Evolutionary conservation across 2,113 vertebrate species (phyloP), one percentile per base, ranked within the genome.

Genomic region (Pseudolaguvia tuberculata): DNA sequence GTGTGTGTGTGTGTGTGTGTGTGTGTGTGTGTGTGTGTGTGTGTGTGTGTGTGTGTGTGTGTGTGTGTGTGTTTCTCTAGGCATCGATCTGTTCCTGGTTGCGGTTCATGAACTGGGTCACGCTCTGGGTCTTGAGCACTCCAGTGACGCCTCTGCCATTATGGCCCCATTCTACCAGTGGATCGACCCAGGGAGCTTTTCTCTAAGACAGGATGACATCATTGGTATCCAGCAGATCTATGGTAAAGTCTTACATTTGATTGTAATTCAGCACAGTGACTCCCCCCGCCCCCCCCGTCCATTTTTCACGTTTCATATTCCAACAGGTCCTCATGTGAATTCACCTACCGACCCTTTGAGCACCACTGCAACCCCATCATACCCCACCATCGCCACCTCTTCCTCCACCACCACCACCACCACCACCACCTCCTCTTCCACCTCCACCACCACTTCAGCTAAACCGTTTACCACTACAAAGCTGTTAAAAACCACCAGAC

Each of bases 141-240:
- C 97, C 0, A 95, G 91, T 68, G 93, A 98, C 79, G 94, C 94
- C 71, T 84, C 75, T 0, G 96, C 97, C 65, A 91, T 94, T 72
- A 99, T 99, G 97, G 94, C 96, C 0, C 96, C 97, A 0, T 94
- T 98, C 88, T 99, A 99, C 88, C 94, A 95, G 84, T 98, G 94
- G 93, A 95, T 92, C 88, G 90, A 95, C 83, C 94, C 92, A 0
- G 92, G 96, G 58, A 91, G 93, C 86, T 99, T 98, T 89, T 90
- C 92, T 14, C 87, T 99, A 78, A 93, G 94, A 0, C 91, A 94
- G 35, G 97, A 99, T 0, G 97, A 99, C 83, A 84, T 94, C 61
- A 87, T 72, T 73, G 97, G 95, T 76, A 95, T 99, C 80, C 96
- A 98, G 84, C 88, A 94, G 87, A 92, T 99, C 17, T 99, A 99